Percentiles rank a stretch among this genome's conserved stretches.
Evolutionary conservation across 2,797 vertebrate genomes (phyloP).

Genomic region (Myoxocephalus aenaeus): DNA sequence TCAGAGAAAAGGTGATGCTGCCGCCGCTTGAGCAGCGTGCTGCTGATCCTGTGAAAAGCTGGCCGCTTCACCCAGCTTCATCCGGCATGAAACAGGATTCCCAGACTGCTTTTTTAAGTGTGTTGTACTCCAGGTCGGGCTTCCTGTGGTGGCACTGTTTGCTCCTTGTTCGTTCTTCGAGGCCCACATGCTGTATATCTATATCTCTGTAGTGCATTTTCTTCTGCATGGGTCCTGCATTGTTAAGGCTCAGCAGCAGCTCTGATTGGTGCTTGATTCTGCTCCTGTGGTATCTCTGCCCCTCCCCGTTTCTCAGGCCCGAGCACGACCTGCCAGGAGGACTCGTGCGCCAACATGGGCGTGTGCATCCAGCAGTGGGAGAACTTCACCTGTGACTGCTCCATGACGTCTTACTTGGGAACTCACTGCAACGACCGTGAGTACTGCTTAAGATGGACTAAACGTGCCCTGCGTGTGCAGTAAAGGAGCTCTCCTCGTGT

Average conservation of each 20-base stretch:
- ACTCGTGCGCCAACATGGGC: conserved; percentile 96
- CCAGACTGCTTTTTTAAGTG: conserved; percentile 28
- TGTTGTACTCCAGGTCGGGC: conserved; percentile 45
- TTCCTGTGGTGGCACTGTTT: conserved; percentile 73
- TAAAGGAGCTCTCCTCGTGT: conserved; percentile 18
- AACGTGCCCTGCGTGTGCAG: background rate
- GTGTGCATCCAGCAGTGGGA: conserved; percentile 99
- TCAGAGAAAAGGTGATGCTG: background rate
- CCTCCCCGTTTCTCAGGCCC: conserved; percentile 83
- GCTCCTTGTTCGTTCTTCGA: conserved; percentile 50
- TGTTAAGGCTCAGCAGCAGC: conserved; percentile 40
- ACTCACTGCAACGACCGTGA: conserved; percentile 98
- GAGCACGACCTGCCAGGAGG: conserved; percentile 96
- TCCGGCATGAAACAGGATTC: conserved; percentile 46
- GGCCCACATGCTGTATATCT: conserved; percentile 52
- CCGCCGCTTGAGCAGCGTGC: conserved; percentile 15
- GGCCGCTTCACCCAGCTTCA: conserved; percentile 31
- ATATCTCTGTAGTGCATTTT: conserved; percentile 62
- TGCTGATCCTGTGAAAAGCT: conserved; percentile 45
- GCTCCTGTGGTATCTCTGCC: conserved; percentile 39
- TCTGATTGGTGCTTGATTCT: conserved; percentile 40
- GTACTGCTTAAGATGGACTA: conserved; percentile 66
- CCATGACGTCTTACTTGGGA: conserved; percentile 96
- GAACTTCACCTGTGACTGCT: conserved; percentile 96
- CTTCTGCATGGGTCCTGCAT: conserved; percentile 74